Conservation (phyloP, 2,113 vertebrate species). For the Tragulus kanchil region DNA sequence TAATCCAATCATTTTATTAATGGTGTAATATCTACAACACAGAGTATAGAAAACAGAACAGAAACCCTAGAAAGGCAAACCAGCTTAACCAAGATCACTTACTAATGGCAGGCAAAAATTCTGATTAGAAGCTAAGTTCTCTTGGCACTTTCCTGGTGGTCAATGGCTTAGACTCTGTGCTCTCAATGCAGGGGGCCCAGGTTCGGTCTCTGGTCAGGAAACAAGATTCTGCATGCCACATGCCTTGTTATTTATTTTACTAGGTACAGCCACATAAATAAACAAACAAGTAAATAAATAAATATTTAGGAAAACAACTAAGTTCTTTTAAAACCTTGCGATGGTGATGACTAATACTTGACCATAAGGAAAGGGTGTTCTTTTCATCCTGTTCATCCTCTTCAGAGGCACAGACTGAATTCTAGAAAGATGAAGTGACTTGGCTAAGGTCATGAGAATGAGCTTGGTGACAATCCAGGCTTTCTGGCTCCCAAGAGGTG, state of each 20-base stretch:
- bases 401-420: neutral
- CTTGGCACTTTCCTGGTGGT: neutral
- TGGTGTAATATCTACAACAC: neutral
- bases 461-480: neutral
- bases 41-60: neutral
- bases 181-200: neutral
- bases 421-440: neutral
- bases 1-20: neutral
- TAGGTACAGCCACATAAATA: neutral
- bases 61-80: neutral
- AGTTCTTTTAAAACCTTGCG: neutral
- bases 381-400: neutral
- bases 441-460: neutral
- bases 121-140: neutral
- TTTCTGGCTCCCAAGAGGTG: neutral
- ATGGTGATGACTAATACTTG: neutral
- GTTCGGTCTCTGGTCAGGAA: neutral
- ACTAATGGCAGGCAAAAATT: neutral
- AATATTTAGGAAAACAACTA: neutral
- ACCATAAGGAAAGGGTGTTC: neutral
- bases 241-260: neutral
- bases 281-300: too few species aligned
- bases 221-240: neutral
- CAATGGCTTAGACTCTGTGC: neutral
- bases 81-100: neutral